These are phyloP conservation scores for Sternotherus odoratus DNA, from an alignment of 2,797 vertebrate genomes.

Conservation along the genomic window DNA sequence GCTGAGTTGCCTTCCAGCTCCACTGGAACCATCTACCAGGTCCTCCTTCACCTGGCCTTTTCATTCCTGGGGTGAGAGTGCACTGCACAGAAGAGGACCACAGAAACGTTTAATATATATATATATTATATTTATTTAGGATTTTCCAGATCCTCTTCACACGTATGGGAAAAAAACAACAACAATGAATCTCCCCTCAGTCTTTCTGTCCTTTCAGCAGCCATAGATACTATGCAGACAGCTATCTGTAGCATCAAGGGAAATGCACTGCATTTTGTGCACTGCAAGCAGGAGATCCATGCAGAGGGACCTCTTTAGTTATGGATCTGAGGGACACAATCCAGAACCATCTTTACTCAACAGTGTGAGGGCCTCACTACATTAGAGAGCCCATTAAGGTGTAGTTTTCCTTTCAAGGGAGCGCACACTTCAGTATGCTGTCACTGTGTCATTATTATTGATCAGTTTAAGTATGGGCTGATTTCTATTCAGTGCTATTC, in stretches of 20 bases:
- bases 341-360: not conserved
- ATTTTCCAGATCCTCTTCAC: not conserved
- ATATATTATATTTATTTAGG: not conserved
- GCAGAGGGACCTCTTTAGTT: not conserved
- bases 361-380: not conserved
- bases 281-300: not conserved
- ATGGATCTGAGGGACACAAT: not conserved
- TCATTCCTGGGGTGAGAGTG: not conserved
- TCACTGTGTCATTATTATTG: not conserved
- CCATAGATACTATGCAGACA: not conserved
- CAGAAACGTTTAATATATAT: too few species aligned
- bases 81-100: not conserved
- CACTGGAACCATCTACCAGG: not conserved
- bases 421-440: not conserved
- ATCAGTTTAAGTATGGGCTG: not conserved
- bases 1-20: not conserved
- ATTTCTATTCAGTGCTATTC: not conserved
- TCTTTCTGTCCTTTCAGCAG: not conserved
- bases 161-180: not conserved
- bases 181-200: not conserved
- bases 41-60: not conserved
- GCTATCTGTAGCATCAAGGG: not conserved
- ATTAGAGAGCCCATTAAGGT: not conserved
- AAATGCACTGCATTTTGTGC: not conserved
- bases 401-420: not conserved